Percentiles rank a stretch among this genome's conserved stretches.
Conservation (phyloP, 2,888 invertebrate species). For the Drosophila nigricruria region DNA sequence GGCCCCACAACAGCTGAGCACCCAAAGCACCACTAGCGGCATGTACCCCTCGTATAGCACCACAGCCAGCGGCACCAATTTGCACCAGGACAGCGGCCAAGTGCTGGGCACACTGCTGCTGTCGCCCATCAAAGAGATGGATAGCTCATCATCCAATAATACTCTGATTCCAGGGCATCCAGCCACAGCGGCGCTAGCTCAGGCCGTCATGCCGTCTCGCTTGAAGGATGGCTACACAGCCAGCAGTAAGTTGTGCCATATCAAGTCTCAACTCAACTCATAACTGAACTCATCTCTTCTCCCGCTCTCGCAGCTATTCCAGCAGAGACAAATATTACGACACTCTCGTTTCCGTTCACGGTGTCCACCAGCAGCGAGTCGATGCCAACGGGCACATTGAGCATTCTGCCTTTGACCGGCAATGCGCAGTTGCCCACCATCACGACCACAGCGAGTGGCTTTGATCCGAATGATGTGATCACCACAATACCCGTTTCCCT, state of each 20-base stretch:
- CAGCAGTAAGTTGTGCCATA: slow-evolving; percentile 62
- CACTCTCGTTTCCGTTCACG: slow-evolving; percentile 84
- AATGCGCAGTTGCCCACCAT: slow-evolving; percentile 79
- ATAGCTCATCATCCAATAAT: slow-evolving; percentile 91
- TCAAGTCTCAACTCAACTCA: background rate
- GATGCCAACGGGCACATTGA: slow-evolving; percentile 79
- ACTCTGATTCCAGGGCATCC: slow-evolving; percentile 90
- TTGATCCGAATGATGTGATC: slow-evolving; percentile 76
- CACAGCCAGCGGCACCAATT: slow-evolving; percentile 67
- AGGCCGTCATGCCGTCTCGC: slow-evolving; percentile 89
- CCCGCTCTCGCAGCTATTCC: slow-evolving; percentile 57
- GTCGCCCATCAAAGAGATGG: slow-evolving; percentile 94
- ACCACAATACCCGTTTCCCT: slow-evolving; percentile 83
- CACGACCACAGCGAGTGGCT: slow-evolving; percentile 73
- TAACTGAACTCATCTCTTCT: no score
- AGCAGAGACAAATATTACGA: slow-evolving; percentile 79
- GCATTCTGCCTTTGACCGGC: slow-evolving; percentile 78
- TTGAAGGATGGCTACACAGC: slow-evolving; percentile 69
- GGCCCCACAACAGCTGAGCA: slow-evolving; percentile 88
- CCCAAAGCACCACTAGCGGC: slow-evolving; percentile 84
- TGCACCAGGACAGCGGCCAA: slow-evolving; percentile 87
- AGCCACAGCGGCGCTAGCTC: slow-evolving; percentile 91
- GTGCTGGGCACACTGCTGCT: slow-evolving; percentile 91
- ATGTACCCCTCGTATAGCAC: slow-evolving; percentile 85
- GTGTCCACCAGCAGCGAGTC: slow-evolving; percentile 82